Evolutionary conservation across 2,888 invertebrate genomes (phyloP), one percentile per base, ranked within the genome.

Genomic region (Cacoxenus indagator): DNA sequence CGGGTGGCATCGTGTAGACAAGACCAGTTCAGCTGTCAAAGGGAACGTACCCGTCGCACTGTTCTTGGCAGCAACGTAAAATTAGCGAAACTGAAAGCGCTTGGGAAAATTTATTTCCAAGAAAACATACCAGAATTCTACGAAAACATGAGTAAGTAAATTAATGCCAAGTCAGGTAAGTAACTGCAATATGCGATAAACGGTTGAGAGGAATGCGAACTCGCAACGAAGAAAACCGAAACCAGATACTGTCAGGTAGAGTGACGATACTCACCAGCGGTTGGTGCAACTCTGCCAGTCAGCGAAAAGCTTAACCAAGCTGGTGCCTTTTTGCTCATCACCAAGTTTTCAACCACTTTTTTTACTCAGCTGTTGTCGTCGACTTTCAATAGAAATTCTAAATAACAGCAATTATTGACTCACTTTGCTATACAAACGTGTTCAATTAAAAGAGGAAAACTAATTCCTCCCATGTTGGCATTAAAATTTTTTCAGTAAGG

Each of bases 71-170:
- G 64, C 45, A 67, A 67, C 65, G 43, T 54, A 26, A 43, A 62
- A 66, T 37, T 48, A 46, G 65, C 67, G 67, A 72, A 75, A 68
- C 64, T 59, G 70, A 75, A 75, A 75, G 74, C 80, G 81, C 81
- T 75, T 85, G 85, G 85, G 85, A 85, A 85, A 85, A 85, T 78
- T 76, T 75, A 81, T 75, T 85, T 85, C 85, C 82, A 81, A 85
- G 85, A 85, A 85, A 84, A 79, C 79, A 76, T 85, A 84, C 84
- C 85, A 84, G 84, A 85, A 85, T 85, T 85, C 81, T 75, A 75
- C 78, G 81, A 79, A 84, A 84, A 82, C 78, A 78, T 75, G 76
- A 80, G 78, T 72, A 81, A 73, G 78, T 72, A 77, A 73, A 71
- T 72, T 69, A 71, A 69, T 67, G 72, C 54, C 71, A 72, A 61